Evolutionary conservation across 2,888 invertebrate genomes (phyloP).

Genomic region (Belgica antarctica): DNA sequence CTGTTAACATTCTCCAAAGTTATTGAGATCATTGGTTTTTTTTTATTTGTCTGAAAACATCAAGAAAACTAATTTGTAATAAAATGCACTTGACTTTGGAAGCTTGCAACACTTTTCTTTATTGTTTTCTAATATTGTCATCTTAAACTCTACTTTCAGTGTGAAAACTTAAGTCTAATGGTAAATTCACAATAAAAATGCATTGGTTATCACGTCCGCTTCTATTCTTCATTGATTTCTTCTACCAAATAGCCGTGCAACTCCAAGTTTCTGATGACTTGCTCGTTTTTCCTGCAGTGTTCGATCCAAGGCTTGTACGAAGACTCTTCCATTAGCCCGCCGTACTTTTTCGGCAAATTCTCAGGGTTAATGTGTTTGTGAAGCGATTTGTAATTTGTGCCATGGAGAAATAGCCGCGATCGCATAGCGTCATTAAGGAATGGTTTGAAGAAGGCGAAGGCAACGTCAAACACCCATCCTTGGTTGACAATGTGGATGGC

Average conservation of each 20-base stretch:
- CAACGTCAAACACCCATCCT: constrained; percentile 77
- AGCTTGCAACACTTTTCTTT: no score
- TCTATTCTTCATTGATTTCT: constrained; percentile 16
- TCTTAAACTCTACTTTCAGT: no score
- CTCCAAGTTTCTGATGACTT: constrained; percentile 63
- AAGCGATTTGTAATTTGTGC: constrained; percentile 67
- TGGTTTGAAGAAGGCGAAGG: constrained; percentile 75
- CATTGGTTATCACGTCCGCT: no score
- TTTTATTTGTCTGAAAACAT: no score
- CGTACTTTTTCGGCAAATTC: constrained; percentile 64
- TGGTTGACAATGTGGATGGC: constrained; percentile 77
- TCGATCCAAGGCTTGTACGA: constrained; percentile 74
- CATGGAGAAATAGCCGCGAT: constrained; percentile 62
- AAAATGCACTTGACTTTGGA: no score
- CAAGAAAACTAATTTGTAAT: no score
- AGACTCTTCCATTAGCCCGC: constrained; percentile 64
- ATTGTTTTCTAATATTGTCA: no score
- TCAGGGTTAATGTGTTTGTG: constrained; percentile 71
- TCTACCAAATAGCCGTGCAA: constrained; percentile 63
- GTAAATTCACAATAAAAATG: no score
- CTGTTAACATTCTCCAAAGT: no score
- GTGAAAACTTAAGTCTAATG: no score
- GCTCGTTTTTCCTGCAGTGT: constrained; percentile 59
- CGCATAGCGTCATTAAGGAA: constrained; percentile 68
- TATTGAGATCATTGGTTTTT: no score